Evolutionary conservation across 2,888 invertebrate species (phyloP).

Genomic region (Torymus aiolomorphi): DNA sequence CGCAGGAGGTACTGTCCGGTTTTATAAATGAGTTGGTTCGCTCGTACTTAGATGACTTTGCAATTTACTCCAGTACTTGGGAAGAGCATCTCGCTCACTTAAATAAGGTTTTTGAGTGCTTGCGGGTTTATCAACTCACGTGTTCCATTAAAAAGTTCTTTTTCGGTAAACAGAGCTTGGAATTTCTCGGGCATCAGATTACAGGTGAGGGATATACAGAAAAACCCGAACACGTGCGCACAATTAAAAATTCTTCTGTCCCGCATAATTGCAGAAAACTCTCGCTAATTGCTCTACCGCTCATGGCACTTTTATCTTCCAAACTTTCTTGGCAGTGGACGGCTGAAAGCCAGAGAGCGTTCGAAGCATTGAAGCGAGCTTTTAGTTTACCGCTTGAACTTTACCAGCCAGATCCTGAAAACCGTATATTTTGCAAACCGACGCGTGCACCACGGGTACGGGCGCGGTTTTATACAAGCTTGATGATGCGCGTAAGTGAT

Average conservation of each 20-base stretch:
- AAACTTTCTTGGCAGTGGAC: not conserved
- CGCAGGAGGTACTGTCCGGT: no score
- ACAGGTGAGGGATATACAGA: not conserved
- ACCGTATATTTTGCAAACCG: no score
- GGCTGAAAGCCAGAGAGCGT: not conserved
- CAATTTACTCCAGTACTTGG: no score
- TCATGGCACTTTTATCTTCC: not conserved
- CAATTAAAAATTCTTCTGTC: not conserved
- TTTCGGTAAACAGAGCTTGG: not conserved
- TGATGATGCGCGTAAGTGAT: no score
- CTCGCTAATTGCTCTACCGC: not conserved
- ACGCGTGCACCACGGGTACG: no score
- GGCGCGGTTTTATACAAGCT: no score
- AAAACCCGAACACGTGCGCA: not conserved
- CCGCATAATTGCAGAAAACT: not conserved
- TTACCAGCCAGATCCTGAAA: not conserved
- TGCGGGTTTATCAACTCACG: slow-evolving; percentile 26
- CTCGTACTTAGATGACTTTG: no score
- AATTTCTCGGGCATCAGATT: slow-evolving; percentile 11
- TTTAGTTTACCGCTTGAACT: not conserved
- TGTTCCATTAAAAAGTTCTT: slow-evolving; percentile 11
- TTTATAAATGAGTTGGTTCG: no score
- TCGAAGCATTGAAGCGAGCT: not conserved
- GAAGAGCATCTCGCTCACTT: no score
- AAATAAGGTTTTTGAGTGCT: not conserved